A percentile compares a stretch with the other conserved stretches of the same genome.
phyloP scores from a whole-genome alignment of 1,140 invertebrate genomes.

The Teleogryllus occipitalis region DNA sequence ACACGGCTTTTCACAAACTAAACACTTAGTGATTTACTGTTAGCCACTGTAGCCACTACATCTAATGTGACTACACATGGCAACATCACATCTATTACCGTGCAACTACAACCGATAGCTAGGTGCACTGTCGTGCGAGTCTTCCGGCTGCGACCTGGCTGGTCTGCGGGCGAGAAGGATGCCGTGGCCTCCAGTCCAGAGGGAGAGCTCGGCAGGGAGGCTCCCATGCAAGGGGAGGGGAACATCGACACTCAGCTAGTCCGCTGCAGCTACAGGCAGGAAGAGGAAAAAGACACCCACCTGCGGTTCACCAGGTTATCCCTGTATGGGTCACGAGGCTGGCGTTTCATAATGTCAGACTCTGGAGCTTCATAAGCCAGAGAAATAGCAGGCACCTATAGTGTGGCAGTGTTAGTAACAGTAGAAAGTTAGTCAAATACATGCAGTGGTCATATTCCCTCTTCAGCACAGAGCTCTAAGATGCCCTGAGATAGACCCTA shows the following conservation, averaged over 20 bases:
- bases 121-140: conserved; percentile 8
- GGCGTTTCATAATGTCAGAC: conserved; percentile 94
- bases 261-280: conserved; percentile 11
- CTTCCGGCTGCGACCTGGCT: not conserved
- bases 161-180: conserved; percentile 2
- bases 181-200: not conserved
- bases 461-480: not conserved
- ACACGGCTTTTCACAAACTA: not conserved
- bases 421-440: conserved; percentile 22
- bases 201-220: not conserved
- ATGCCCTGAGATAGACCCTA: conserved; percentile 14
- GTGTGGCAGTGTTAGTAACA: conserved; percentile 23
- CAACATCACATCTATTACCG: conserved; percentile 1
- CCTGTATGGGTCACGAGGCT: conserved; percentile 84
- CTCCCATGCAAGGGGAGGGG: not conserved
- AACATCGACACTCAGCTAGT: not conserved
- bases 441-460: conserved; percentile 13
- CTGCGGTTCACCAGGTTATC: conserved; percentile 95
- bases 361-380: conserved; percentile 94
- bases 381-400: conserved; percentile 88
- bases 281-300: conserved; percentile 39
- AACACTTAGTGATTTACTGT: not conserved
- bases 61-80: not conserved
- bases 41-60: not conserved
- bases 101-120: not conserved